These are phyloP conservation scores for Catharus fuscescens DNA, from an alignment of 2,113 vertebrate genomes.

Conservation along the genomic window DNA sequence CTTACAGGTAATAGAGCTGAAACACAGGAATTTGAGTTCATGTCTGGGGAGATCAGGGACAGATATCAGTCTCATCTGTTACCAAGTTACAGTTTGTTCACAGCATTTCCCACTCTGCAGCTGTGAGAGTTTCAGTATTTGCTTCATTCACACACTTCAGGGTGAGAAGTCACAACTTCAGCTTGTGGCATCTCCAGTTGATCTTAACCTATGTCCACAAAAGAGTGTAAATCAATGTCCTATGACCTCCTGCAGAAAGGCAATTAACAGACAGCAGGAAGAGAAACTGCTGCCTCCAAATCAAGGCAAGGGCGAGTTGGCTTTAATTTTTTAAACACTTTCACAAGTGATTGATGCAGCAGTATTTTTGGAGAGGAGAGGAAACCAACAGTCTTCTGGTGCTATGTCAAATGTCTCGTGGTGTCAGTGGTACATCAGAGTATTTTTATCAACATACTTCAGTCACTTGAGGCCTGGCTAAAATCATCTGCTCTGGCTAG, in stretches of 20 bases:
- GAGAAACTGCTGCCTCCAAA: not conserved
- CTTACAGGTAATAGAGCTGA: not conserved
- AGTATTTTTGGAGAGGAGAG: slow-evolving; percentile 3
- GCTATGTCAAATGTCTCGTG: not conserved
- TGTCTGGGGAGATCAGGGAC: not conserved
- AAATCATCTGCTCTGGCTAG: not conserved
- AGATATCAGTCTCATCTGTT: not conserved
- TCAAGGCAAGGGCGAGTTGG: not conserved
- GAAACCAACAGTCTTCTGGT: not conserved
- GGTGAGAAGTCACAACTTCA: not conserved
- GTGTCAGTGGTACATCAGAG: not conserved
- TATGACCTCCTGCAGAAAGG: not conserved
- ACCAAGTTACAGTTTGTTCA: not conserved
- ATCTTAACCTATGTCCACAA: not conserved
- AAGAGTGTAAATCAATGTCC: not conserved
- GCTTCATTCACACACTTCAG: not conserved
- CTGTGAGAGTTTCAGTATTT: not conserved
- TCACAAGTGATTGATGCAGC: not conserved
- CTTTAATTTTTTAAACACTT: slow-evolving; percentile 28
- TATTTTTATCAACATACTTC: not conserved
- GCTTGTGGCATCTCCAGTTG: not conserved
- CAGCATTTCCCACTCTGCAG: not conserved
- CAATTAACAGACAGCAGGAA: not conserved
- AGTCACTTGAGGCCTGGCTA: not conserved
- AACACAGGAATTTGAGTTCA: not conserved